Evolutionary conservation across 2,113 vertebrate genomes (phyloP).

Genomic region (Phoxinus phoxinus): DNA sequence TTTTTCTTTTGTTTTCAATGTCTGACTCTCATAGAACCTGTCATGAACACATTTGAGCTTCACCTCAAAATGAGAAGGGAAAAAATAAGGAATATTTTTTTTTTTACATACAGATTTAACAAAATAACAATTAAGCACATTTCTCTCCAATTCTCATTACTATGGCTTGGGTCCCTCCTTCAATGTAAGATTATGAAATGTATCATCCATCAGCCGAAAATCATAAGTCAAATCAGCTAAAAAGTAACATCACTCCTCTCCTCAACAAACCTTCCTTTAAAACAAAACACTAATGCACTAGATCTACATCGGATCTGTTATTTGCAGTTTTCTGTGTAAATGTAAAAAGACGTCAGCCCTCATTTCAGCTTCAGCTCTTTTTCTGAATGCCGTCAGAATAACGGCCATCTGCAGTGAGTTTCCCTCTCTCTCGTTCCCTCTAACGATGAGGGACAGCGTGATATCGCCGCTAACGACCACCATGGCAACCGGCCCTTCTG

Average conservation of each 20-base stretch:
- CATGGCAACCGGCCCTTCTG: slow-evolving; percentile 58
- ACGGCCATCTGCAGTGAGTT: slow-evolving; percentile 31
- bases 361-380: not conserved
- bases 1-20: not conserved
- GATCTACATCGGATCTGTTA: not conserved
- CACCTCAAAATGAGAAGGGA: not conserved
- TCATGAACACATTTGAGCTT: not conserved
- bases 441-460: slow-evolving; percentile 45
- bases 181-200: not conserved
- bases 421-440: not conserved
- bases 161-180: not conserved
- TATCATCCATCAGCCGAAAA: not conserved
- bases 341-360: not conserved
- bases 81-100: not conserved
- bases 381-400: slow-evolving; percentile 12
- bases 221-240: not conserved
- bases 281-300: not conserved
- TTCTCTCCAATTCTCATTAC: not conserved
- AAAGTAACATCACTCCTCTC: not conserved
- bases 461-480: slow-evolving; percentile 40
- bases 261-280: not conserved
- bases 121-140: not conserved
- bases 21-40: not conserved
- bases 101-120: not conserved
- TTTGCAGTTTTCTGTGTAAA: not conserved